These are phyloP conservation scores for Agrypnia vestita DNA, from an alignment of 1,140 invertebrate genomes.

Conservation along the genomic window DNA sequence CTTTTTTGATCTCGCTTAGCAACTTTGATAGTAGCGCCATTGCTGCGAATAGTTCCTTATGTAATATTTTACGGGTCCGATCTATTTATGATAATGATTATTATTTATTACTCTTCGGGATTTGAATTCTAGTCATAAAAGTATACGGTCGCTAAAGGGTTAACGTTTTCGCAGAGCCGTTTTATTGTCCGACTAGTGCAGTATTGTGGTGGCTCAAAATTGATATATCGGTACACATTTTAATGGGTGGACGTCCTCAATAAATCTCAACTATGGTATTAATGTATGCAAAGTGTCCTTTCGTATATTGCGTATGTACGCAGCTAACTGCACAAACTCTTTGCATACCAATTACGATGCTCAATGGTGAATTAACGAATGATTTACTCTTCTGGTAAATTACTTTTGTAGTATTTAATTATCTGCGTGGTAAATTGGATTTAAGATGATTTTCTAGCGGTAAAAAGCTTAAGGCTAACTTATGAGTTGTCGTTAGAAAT, in stretches of 20 bases:
- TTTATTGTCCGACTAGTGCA: not conserved
- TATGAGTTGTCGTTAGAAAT: too few species aligned
- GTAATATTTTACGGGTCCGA: too few species aligned
- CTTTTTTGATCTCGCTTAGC: too few species aligned
- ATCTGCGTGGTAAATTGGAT: not conserved
- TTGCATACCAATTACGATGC: slow-evolving; percentile 19
- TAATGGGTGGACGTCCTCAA: slow-evolving; percentile 4
- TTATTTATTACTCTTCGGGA: too few species aligned
- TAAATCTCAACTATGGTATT: slow-evolving; percentile 24
- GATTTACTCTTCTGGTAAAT: slow-evolving; percentile 14
- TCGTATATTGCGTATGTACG: not conserved
- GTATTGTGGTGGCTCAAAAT: slow-evolving; percentile 15
- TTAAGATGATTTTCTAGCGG: too few species aligned
- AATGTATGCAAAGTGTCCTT: slow-evolving; percentile 41
- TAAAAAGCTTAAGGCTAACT: too few species aligned
- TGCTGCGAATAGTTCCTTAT: too few species aligned
- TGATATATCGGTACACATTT: not conserved
- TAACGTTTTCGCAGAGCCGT: not conserved
- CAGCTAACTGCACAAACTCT: not conserved
- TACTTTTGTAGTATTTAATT: slow-evolving; percentile 37
- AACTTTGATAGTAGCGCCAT: too few species aligned
- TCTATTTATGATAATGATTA: too few species aligned
- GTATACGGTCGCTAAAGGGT: not conserved
- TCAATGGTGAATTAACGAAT: slow-evolving; percentile 1
- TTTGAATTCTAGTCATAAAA: too few species aligned